These are phyloP conservation scores for Schrankia costaestrigalis DNA, from an alignment of 2,888 invertebrate species.

Conservation along the genomic window DNA sequence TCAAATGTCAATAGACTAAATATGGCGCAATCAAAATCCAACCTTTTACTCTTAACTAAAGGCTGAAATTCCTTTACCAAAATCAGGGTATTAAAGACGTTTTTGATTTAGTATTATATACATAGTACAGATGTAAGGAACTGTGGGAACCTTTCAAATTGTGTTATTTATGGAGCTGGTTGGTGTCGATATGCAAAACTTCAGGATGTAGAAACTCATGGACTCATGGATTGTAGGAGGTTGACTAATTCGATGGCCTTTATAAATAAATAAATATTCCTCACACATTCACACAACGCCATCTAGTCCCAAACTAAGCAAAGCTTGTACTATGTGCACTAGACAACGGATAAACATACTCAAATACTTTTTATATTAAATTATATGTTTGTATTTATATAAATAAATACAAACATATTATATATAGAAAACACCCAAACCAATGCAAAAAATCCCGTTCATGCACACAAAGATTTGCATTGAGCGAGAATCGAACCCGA, in stretches of 20 bases:
- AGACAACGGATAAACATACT: too few species aligned
- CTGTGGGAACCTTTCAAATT: slow-evolving; percentile 75
- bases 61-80: slow-evolving; percentile 11
- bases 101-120: slow-evolving; percentile 9
- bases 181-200: slow-evolving; percentile 29
- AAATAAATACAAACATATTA: too few species aligned
- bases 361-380: too few species aligned
- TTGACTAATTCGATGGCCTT: not conserved
- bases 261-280: too few species aligned
- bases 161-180: slow-evolving; percentile 46
- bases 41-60: slow-evolving; percentile 12
- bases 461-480: too few species aligned
- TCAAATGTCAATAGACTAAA: slow-evolving; percentile 41
- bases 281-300: too few species aligned
- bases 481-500: too few species aligned
- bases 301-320: not conserved
- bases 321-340: too few species aligned
- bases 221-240: slow-evolving; percentile 1
- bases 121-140: slow-evolving; percentile 50
- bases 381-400: too few species aligned
- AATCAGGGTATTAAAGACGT: slow-evolving; percentile 16
- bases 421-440: too few species aligned
- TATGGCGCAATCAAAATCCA: slow-evolving; percentile 10
- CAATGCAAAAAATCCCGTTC: too few species aligned
- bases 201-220: slow-evolving; percentile 29